Conservation (phyloP, 2,797 vertebrate species). For the Schizothorax lantsangensis region DNA sequence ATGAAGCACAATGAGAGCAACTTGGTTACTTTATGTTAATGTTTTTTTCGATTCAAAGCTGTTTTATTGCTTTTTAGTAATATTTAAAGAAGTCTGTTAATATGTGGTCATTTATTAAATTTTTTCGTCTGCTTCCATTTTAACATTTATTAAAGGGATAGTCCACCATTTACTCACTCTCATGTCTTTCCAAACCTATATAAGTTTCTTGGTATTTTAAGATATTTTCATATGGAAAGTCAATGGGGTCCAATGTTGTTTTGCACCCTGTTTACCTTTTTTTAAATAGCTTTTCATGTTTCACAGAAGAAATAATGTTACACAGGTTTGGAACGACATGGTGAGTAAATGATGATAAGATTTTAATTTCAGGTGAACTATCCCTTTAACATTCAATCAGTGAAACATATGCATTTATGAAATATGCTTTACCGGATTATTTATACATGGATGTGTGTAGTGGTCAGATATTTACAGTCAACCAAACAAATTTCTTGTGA, state of each 20-base stretch:
- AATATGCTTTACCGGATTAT: constrained; percentile 34
- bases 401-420: constrained; percentile 27
- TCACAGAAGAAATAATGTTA: neutral
- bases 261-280: neutral
- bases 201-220: neutral
- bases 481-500: constrained; percentile 46
- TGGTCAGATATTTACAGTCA: constrained; percentile 49
- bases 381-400: neutral
- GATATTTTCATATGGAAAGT: neutral
- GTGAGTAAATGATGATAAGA: neutral
- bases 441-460: constrained; percentile 47
- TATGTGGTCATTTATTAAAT: constrained; percentile 33
- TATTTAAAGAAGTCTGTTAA: constrained; percentile 81
- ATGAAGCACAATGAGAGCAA: constrained; percentile 85
- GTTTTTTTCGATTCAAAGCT: constrained; percentile 65
- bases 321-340: neutral
- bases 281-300: neutral
- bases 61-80: constrained; percentile 76
- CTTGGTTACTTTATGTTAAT: constrained; percentile 80
- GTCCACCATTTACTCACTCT: constrained; percentile 11
- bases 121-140: constrained; percentile 65
- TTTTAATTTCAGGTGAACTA: neutral
- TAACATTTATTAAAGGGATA: constrained; percentile 10
- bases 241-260: neutral
- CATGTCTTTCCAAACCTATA: neutral